phyloP scores from a whole-genome alignment of 37 sponge, comb jelly and placozoan genomes.

The Aplysina aerophoba region DNA sequence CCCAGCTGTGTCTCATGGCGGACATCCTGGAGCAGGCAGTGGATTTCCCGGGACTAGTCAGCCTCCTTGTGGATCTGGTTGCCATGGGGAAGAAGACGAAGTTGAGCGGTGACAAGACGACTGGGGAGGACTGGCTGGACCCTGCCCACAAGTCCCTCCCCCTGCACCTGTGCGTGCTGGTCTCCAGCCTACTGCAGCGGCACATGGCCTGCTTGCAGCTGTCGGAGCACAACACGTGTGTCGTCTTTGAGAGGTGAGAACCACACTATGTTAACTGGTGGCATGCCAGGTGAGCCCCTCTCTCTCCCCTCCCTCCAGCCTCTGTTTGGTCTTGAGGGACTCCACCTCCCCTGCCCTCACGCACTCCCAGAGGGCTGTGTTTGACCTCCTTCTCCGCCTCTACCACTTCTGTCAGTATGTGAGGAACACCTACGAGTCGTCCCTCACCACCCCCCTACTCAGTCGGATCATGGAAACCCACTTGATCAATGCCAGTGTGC shows the following conservation, averaged over 20 bases:
- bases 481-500: background rate
- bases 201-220: conserved; percentile 70
- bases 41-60: conserved; percentile 51
- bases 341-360: conserved; percentile 16
- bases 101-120: background rate
- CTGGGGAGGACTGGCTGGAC: conserved; percentile 22
- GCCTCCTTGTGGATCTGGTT: conserved; percentile 79
- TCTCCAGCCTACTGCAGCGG: conserved; percentile 70
- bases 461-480: background rate
- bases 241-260: conserved; percentile 87
- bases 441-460: background rate
- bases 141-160: conserved; percentile 33
- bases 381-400: conserved; percentile 71
- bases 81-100: conserved; percentile 36
- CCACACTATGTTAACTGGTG: too few species aligned
- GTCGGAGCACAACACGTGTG: conserved; percentile 74
- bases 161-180: conserved; percentile 55
- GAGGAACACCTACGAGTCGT: conserved; percentile 18
- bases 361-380: conserved; percentile 67
- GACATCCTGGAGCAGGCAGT: conserved; percentile 70
- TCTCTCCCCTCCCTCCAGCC: conserved; percentile 46
- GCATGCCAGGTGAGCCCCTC: too few species aligned
- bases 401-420: conserved; percentile 76
- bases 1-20: conserved; percentile 74
- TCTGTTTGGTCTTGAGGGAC: conserved; percentile 48